A percentile compares a stretch with the other conserved stretches of the same genome.
Evolutionary conservation across 2,113 vertebrate genomes (phyloP).

Genomic region (Bufo bufo): DNA sequence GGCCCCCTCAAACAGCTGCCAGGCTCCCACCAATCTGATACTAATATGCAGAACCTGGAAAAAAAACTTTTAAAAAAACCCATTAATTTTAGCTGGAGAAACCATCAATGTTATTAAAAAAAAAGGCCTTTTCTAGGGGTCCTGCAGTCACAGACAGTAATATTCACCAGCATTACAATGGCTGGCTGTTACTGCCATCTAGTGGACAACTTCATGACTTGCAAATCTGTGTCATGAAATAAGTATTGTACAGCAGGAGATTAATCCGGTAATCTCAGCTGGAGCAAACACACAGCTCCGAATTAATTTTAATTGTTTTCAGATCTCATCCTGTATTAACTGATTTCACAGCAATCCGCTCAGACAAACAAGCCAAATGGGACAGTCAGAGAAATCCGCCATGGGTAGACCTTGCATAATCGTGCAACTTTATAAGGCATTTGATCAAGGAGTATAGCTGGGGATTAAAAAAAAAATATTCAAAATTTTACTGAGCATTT

Average conservation of each 20-base stretch:
- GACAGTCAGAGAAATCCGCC: background rate
- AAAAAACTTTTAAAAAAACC: too few relatives aligned
- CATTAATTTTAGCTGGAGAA: background rate
- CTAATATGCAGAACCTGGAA: too few relatives aligned
- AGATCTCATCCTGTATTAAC: constrained; percentile 28
- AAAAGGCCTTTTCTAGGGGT: too few relatives aligned
- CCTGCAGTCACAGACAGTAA: too few relatives aligned
- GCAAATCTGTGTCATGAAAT: constrained; percentile 33
- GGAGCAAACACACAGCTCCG: background rate
- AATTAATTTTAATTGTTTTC: constrained; percentile 12
- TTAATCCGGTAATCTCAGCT: constrained; percentile 43
- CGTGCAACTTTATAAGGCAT: background rate
- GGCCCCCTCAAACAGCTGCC: too few relatives aligned
- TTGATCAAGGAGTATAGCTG: background rate
- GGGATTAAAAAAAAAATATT: too few relatives aligned
- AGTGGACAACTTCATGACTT: background rate
- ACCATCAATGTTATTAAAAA: background rate
- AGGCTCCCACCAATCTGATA: too few relatives aligned
- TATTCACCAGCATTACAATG: background rate
- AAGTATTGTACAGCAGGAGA: background rate
- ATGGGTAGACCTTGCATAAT: background rate
- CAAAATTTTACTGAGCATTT: too few relatives aligned
- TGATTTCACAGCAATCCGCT: constrained; percentile 22
- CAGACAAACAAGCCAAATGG: background rate
- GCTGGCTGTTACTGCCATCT: constrained; percentile 4